A percentile compares a stretch with the other conserved stretches of the same genome.
Conservation (phyloP, 2,113 vertebrate species). For the Pholis gunnellus region DNA sequence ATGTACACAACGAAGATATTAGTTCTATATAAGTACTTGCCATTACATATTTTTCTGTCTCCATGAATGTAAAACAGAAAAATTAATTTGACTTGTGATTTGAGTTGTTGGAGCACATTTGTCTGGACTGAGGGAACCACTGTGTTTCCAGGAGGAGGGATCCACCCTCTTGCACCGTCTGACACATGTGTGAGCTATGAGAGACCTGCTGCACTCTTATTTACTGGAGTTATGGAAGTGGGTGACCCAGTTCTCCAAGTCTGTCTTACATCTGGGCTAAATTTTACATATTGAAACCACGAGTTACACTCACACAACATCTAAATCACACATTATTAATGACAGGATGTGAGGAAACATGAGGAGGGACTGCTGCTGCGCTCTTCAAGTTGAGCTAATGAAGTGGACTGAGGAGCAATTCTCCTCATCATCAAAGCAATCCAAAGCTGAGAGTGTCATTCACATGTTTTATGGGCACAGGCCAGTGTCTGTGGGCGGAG, state of each 20-base stretch:
- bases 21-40: too few species aligned
- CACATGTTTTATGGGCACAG: background rate
- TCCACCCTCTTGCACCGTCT: background rate
- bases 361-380: background rate
- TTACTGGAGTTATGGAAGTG: conserved; percentile 45
- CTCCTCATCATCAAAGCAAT: background rate
- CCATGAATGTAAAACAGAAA: too few species aligned
- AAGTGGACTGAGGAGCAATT: conserved; percentile 7
- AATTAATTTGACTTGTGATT: background rate
- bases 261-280: conserved; percentile 49
- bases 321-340: conserved; percentile 21
- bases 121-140: background rate
- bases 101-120: background rate
- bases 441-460: background rate
- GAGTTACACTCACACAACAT: conserved; percentile 14
- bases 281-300: conserved; percentile 44
- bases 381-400: conserved; percentile 5
- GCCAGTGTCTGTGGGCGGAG: background rate
- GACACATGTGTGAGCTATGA: conserved; percentile 2
- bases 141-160: background rate
- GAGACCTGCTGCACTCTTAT: conserved; percentile 17
- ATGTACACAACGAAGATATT: too few species aligned
- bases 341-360: conserved; percentile 11
- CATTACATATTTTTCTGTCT: background rate
- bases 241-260: conserved; percentile 63